Evolutionary conservation across 1,140 invertebrate species (phyloP).

Genomic region (Listronotus oregonensis): DNA sequence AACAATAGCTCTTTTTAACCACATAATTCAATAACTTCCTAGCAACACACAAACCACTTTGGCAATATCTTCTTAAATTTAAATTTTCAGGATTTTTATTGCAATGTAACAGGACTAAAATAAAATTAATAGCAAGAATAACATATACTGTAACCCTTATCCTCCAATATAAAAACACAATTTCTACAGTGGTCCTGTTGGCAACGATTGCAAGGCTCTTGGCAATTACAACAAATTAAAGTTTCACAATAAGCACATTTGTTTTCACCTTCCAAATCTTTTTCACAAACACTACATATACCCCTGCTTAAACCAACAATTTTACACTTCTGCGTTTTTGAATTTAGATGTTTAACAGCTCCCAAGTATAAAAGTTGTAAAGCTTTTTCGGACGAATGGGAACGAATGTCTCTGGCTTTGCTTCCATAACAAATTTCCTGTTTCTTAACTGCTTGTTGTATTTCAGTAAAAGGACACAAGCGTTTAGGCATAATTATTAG

Average conservation of each 20-base stretch:
- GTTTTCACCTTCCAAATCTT: neutral
- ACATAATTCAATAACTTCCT: no score
- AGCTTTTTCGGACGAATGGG: neutral
- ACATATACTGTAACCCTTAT: conserved; percentile 13
- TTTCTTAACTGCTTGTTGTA: conserved; percentile 6
- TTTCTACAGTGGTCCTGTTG: conserved; percentile 10
- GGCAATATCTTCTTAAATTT: no score
- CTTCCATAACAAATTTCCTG: neutral
- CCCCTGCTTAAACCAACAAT: neutral
- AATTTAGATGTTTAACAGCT: neutral
- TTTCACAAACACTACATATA: neutral
- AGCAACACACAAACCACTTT: no score
- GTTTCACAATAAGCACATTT: conserved; percentile 6
- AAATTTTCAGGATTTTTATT: no score
- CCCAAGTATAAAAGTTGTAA: conserved; percentile 9
- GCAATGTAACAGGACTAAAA: no score
- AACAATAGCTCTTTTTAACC: no score
- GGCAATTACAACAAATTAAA: neutral
- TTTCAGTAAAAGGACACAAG: conserved; percentile 5
- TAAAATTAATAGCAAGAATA: conserved; percentile 13
- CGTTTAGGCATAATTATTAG: conserved; percentile 1
- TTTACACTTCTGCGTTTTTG: neutral
- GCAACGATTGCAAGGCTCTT: neutral
- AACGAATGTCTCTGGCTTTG: conserved; percentile 4
- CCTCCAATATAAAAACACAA: conserved; percentile 6